Base-by-base conservation (phyloP, 2,797 vertebrate species). In the Tokudaia tokunoshimensis region DNA sequence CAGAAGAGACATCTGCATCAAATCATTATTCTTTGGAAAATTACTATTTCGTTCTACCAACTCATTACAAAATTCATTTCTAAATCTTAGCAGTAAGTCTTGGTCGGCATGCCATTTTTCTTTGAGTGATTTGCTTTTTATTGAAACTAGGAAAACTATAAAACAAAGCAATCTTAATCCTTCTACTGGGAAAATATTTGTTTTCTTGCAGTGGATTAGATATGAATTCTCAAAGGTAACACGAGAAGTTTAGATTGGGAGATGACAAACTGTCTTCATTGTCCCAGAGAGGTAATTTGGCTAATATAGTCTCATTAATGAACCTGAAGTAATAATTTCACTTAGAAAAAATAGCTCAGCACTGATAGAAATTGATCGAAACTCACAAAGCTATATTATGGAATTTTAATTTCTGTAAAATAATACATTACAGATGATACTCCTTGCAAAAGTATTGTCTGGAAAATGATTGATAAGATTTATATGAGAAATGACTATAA, bases 321-420 rank as follows among this genome's bases (percentile, higher is more conserved):
- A 92, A 92, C 37, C 81, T 91, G 70, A 63, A n/a, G 63, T 70
- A 86, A 86, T 86, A 92, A 89, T 95, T 92, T 96, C 82, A 95
- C 78, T 90, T 88, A 96, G 91, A 86, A 94, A 92, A 95, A 67
- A 92, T 65, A 96, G 76, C 65, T 91, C 65, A 93, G 44, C n/a
- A 96, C 78, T 97, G 74, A 47, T 94, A 96, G 34, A 70, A n/a
- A 84, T 47, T 80, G 80, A 92, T 37, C 88, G 22, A 78, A 92
- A 91, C 92, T 90, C 85, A 90, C 87, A 95, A 90, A 47, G 57
- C 41, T 92, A 91, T 9, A n/a, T 26, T 93, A 90, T 84, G 15
- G 26, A 86, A 85, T 82, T 80, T 59, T 76, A 87, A 74, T 92
- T 85, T 91, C 86, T 89, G 2, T 92, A 92, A 84, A 95, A 89